Evolutionary conservation across 35 echinoderm and acorn worm species (phyloP).

Genomic region (Lytechinus pictus): DNA sequence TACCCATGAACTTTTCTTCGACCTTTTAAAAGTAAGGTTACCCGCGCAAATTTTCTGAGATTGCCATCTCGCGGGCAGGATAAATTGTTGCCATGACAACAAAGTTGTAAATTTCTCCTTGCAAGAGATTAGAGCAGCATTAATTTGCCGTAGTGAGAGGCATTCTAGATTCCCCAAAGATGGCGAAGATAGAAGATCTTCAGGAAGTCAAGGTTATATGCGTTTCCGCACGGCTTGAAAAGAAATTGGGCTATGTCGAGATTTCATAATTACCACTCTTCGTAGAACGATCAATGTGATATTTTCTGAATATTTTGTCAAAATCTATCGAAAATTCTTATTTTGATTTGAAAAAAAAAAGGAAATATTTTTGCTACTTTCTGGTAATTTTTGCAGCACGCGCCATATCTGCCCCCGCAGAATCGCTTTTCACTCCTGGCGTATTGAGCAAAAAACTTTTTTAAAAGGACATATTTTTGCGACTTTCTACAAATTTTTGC

Average conservation of each 20-base stretch:
- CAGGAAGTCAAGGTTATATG: not conserved
- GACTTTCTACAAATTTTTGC: no score
- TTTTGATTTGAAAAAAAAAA: no score
- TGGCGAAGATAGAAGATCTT: not conserved
- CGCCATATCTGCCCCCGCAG: no score
- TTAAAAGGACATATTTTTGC: no score
- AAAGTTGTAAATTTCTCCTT: not conserved
- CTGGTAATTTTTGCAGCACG: no score
- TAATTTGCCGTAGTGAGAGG: not conserved
- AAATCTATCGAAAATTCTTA: no score
- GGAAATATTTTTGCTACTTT: no score
- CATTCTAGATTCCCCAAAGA: not conserved
- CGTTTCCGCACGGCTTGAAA: not conserved
- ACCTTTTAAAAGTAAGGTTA: not conserved
- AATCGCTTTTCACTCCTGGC: no score
- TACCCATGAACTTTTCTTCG: not conserved
- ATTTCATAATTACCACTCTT: not conserved
- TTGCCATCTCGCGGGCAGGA: not conserved
- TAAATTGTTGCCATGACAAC: not conserved
- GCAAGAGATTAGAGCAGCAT: not conserved
- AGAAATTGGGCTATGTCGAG: not conserved
- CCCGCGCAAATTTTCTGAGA: not conserved
- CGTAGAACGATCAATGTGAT: no score
- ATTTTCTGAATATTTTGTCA: no score
- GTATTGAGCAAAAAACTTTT: no score